A percentile compares a stretch with the other conserved stretches of the same genome.
These are phyloP conservation scores for Peromyscus attwateri DNA, from an alignment of 2,797 vertebrate genomes.

Conservation along the genomic window DNA sequence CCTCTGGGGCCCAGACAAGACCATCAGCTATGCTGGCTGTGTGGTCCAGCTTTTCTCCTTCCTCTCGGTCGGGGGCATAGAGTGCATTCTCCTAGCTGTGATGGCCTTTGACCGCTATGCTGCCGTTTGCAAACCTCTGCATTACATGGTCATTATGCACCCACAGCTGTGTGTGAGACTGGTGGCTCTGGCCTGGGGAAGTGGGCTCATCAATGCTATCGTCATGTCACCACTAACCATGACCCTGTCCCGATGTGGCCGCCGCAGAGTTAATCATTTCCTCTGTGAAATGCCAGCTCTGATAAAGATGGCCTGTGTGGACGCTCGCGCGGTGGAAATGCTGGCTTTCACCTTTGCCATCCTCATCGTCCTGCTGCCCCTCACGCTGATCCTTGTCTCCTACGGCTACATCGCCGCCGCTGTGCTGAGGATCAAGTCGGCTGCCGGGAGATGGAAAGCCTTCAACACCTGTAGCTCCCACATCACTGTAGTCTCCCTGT, in stretches of 20 bases:
- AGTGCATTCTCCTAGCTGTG: slow-evolving; percentile 74
- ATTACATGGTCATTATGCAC: slow-evolving; percentile 71
- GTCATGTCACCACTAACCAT: slow-evolving; percentile 61
- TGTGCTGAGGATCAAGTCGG: slow-evolving; percentile 66
- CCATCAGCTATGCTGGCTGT: slow-evolving; percentile 68
- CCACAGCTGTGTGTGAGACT: slow-evolving; percentile 31
- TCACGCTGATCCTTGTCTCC: slow-evolving; percentile 79
- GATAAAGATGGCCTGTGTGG: slow-evolving; percentile 71
- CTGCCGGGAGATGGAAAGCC: slow-evolving; percentile 46
- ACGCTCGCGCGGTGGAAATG: slow-evolving; percentile 35
- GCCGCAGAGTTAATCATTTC: slow-evolving; percentile 75
- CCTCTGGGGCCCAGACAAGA: slow-evolving; percentile 71
- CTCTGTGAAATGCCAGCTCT: slow-evolving; percentile 80
- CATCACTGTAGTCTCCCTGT: slow-evolving; percentile 75
- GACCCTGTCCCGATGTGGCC: slow-evolving; percentile 64
- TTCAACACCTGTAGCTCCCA: slow-evolving; percentile 80
- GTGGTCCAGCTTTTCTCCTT: slow-evolving; percentile 71
- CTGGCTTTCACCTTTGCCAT: slow-evolving; percentile 64
- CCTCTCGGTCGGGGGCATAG: slow-evolving; percentile 49
- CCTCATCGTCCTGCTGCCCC: slow-evolving; percentile 81
- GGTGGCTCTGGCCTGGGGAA: slow-evolving; percentile 66
- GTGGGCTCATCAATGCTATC: slow-evolving; percentile 63
- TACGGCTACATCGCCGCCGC: slow-evolving; percentile 67
- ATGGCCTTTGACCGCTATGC: slow-evolving; percentile 76
- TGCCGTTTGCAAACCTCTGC: slow-evolving; percentile 75